phyloP scores from a whole-genome alignment of 2,113 vertebrate genomes.

The Mustelus asterias region DNA sequence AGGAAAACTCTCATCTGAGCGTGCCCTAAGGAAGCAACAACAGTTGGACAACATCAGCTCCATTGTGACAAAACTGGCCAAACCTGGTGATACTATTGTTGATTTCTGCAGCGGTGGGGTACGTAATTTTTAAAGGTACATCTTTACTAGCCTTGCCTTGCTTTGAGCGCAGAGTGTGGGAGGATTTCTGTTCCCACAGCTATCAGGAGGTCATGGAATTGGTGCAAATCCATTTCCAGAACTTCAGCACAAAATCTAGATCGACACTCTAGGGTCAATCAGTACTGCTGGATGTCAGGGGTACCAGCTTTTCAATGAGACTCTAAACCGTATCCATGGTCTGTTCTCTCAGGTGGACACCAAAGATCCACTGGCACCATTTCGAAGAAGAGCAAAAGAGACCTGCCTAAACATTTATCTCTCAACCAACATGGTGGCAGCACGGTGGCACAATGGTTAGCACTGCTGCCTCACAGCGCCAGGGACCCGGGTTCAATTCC shows the following conservation, averaged over 20 bases:
- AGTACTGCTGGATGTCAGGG: not conserved
- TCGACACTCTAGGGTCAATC: not conserved
- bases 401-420: not conserved
- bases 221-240: not conserved
- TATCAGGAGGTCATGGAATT: not conserved
- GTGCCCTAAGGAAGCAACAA: constrained; percentile 81
- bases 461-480: too few relatives aligned
- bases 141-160: not conserved
- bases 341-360: not conserved
- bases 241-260: not conserved
- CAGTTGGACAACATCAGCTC: constrained; percentile 90
- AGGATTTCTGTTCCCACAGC: not conserved
- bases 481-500: too few relatives aligned
- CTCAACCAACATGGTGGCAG: not conserved
- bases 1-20: constrained; percentile 88
- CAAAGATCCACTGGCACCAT: not conserved
- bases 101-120: constrained; percentile 98
- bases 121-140: constrained; percentile 41
- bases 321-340: not conserved
- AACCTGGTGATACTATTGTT: constrained; percentile 75
- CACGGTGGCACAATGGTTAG: too few relatives aligned
- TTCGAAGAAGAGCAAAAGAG: not conserved
- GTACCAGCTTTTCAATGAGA: not conserved
- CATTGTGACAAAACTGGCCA: constrained; percentile 67
- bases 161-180: not conserved